Evolutionary conservation across 2,113 vertebrate species (phyloP), one percentile per base, ranked within the genome.

Genomic region (Crotalus horridus): DNA sequence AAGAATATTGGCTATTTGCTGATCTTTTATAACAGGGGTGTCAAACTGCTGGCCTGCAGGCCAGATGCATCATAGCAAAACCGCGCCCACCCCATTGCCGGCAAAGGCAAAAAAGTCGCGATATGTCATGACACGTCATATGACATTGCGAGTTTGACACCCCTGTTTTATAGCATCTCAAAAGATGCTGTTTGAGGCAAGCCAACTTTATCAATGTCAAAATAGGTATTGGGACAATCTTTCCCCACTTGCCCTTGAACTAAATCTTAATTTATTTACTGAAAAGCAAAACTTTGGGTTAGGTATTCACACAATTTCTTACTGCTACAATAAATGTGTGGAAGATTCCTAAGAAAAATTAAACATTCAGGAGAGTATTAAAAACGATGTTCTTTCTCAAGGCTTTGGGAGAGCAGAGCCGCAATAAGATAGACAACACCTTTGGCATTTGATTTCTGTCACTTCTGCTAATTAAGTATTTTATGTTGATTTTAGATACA

Each of bases 71-170:
- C 48, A 51, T 51, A 51, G 48, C 48, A 51, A 51, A 51, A 51
- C 8, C 9, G 1, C 48, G 8, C 48, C 48, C 48, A 51, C 48
- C 48, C 48, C 8, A 9, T 51, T 51, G 48, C 48, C 8, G 8
- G 48, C 1, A 51, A 51, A 0, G 48, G 48, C 48, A 51, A 51
- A 51, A 51, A 51, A 51, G 48, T 51, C 8, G 1, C 1, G 7
- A 51, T 51, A 51, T 0, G 8, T 51, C 8, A 0, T 51, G 48
- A 51, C 7, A 51, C 48, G 0, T 8, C 48, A 51, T 0, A 8
- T 51, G 9, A 51, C 8, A 8, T 51, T 9, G 48, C 8, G 0
- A 51, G 48, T 51, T 51, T 51, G 48, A 51, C 7, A 51, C 8
- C 48, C 48, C 48, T 51, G 48, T 51, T 51, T 51, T 0, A 51